These are phyloP conservation scores for Callionymus lyra DNA, from an alignment of 2,113 vertebrate species.

Conservation along the genomic window DNA sequence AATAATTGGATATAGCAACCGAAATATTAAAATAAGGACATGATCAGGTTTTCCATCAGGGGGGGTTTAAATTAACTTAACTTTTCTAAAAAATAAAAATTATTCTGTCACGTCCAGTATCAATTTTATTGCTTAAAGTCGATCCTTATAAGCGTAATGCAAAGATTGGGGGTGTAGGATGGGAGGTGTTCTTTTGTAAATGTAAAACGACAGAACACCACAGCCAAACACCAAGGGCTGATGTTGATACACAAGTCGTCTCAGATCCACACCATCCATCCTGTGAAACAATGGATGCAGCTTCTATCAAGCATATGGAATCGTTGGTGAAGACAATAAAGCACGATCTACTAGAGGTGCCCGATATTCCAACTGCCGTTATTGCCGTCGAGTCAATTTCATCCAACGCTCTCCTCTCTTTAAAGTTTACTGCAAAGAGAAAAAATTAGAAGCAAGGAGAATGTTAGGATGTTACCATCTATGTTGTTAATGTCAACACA, in stretches of 20 bases:
- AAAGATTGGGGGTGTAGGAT: slow-evolving; percentile 39
- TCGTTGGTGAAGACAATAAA: slow-evolving; percentile 26
- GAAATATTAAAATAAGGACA: slow-evolving; percentile 42
- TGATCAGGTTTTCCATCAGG: slow-evolving; percentile 40
- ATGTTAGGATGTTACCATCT: slow-evolving; percentile 19
- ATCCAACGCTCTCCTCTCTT: slow-evolving; percentile 14
- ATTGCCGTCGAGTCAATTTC: slow-evolving; percentile 12
- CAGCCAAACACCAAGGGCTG: slow-evolving; percentile 40
- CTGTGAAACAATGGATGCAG: slow-evolving; percentile 43
- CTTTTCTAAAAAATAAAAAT: slow-evolving; percentile 19
- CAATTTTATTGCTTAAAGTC: slow-evolving; percentile 25
- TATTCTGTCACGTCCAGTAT: slow-evolving; percentile 11
- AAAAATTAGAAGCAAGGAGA: slow-evolving; percentile 8
- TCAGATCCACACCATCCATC: slow-evolving; percentile 66
- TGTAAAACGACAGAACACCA: slow-evolving; percentile 48
- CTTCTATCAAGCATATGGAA: slow-evolving; percentile 54
- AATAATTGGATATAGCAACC: slow-evolving; percentile 25
- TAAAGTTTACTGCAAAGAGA: slow-evolving; percentile 43
- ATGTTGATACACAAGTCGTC: slow-evolving; percentile 44
- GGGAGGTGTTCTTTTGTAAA: slow-evolving; percentile 60
- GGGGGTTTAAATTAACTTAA: slow-evolving; percentile 13
- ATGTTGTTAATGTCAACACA: slow-evolving; percentile 29
- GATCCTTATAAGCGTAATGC: slow-evolving; percentile 43
- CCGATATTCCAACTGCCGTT: slow-evolving; percentile 13
- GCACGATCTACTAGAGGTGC: slow-evolving; percentile 29